A percentile compares a stretch with the other conserved stretches of the same genome.
Evolutionary conservation across 1,140 invertebrate species (phyloP).

Genomic region (Doryteuthis pealeii): DNA sequence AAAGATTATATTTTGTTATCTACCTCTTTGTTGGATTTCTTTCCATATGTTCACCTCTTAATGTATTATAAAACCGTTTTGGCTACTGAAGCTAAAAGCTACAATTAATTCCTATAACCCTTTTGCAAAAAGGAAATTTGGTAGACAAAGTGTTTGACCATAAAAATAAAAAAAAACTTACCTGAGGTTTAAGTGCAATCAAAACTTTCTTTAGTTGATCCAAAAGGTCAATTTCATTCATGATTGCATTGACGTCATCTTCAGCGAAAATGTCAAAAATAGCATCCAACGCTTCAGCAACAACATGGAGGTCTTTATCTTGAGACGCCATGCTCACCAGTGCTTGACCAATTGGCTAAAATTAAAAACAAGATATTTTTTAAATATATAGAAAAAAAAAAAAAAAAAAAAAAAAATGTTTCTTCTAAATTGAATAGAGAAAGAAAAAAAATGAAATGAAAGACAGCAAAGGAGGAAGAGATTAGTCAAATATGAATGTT

Average conservation of each 20-base stretch:
- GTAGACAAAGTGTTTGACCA: too few relatives aligned
- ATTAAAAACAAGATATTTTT: constrained; percentile 16
- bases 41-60: too few relatives aligned
- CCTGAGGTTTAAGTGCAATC: constrained; percentile 70
- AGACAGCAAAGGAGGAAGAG: too few relatives aligned
- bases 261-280: constrained; percentile 78
- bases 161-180: constrained; percentile 51
- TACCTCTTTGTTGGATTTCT: too few relatives aligned
- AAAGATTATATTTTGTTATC: too few relatives aligned
- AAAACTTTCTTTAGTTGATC: constrained; percentile 65
- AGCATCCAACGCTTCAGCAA: constrained; percentile 74
- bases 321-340: constrained; percentile 59
- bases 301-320: constrained; percentile 68
- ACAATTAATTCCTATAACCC: too few relatives aligned
- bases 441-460: background rate
- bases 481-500: too few relatives aligned
- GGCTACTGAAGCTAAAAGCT: too few relatives aligned
- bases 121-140: too few relatives aligned
- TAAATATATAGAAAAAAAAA: background rate
- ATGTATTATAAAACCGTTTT: too few relatives aligned
- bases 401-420: background rate
- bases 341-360: constrained; percentile 49
- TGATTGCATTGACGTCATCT: constrained; percentile 71
- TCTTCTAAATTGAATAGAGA: background rate
- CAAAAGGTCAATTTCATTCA: constrained; percentile 67